A percentile compares a stretch with the other conserved stretches of the same genome.
These are phyloP conservation scores for Elegia similella DNA, from an alignment of 2,888 invertebrate species.

Conservation along the genomic window DNA sequence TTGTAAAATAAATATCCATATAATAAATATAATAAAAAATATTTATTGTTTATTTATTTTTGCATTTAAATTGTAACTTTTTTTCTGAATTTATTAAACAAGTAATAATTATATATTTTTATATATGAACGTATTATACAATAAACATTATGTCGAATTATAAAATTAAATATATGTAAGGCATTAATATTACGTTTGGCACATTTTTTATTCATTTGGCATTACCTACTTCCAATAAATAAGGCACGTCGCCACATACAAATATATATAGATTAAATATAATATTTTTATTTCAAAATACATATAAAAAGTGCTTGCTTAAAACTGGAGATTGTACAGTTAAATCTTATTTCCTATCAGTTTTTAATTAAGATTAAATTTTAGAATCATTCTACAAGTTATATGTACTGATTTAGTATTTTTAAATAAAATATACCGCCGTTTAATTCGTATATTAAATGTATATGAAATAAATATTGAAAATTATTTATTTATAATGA, in stretches of 20 bases:
- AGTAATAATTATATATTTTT: too few relatives aligned
- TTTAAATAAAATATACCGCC: too few relatives aligned
- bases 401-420: too few relatives aligned
- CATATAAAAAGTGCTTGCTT: slow-evolving; percentile 23
- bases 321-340: slow-evolving; percentile 14
- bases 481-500: too few relatives aligned
- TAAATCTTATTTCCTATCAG: background rate
- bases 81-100: too few relatives aligned
- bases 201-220: slow-evolving; percentile 22
- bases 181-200: slow-evolving; percentile 29
- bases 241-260: slow-evolving; percentile 61
- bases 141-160: background rate
- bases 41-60: too few relatives aligned
- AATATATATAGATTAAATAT: background rate
- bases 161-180: slow-evolving; percentile 23
- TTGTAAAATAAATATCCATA: too few relatives aligned
- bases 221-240: slow-evolving; percentile 41
- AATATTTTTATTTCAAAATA: slow-evolving; percentile 5
- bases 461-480: too few relatives aligned
- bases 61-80: too few relatives aligned
- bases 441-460: too few relatives aligned
- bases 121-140: background rate
- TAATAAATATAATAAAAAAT: too few relatives aligned
- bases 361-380: slow-evolving; percentile 7
- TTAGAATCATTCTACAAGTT: background rate